Percentiles rank a stretch among this genome's conserved stretches.
These are phyloP conservation scores for Eurosta solidaginis DNA, from an alignment of 1,140 invertebrate species.

Conservation along the genomic window DNA sequence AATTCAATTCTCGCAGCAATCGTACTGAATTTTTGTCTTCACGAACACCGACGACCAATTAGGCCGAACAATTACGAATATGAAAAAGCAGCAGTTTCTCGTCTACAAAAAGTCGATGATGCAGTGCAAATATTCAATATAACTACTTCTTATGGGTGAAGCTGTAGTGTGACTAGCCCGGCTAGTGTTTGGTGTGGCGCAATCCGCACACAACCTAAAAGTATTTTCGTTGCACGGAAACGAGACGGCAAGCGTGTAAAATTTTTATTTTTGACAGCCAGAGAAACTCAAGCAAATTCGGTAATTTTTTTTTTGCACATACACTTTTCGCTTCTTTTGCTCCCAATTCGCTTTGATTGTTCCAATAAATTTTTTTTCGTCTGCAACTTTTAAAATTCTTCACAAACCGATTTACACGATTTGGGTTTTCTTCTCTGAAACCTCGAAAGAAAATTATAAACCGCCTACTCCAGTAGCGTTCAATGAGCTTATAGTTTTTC, in stretches of 20 bases:
- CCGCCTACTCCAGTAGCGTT: background rate
- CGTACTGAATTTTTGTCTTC: slow-evolving; percentile 23
- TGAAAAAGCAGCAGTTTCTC: background rate
- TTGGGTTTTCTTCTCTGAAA: background rate
- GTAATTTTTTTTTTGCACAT: background rate
- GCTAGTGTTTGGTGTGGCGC: background rate
- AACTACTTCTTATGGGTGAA: background rate
- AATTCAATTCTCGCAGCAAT: slow-evolving; percentile 31
- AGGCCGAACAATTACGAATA: slow-evolving; percentile 5
- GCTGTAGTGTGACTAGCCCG: background rate
- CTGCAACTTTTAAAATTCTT: background rate
- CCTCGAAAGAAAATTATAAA: background rate
- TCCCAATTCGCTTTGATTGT: background rate
- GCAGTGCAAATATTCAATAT: background rate
- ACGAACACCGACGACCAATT: slow-evolving; percentile 11
- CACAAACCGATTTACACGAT: slow-evolving; percentile 15
- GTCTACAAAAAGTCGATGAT: background rate
- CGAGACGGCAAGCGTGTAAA: background rate
- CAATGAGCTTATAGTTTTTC: background rate
- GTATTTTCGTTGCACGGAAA: background rate
- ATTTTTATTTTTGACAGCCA: slow-evolving; percentile 31
- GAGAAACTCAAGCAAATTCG: background rate
- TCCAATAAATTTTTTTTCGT: background rate
- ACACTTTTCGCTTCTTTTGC: too few relatives aligned
- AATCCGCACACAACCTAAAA: background rate